Evolutionary conservation across 2,113 vertebrate species (phyloP).

Genomic region (Rhinogobius similis): DNA sequence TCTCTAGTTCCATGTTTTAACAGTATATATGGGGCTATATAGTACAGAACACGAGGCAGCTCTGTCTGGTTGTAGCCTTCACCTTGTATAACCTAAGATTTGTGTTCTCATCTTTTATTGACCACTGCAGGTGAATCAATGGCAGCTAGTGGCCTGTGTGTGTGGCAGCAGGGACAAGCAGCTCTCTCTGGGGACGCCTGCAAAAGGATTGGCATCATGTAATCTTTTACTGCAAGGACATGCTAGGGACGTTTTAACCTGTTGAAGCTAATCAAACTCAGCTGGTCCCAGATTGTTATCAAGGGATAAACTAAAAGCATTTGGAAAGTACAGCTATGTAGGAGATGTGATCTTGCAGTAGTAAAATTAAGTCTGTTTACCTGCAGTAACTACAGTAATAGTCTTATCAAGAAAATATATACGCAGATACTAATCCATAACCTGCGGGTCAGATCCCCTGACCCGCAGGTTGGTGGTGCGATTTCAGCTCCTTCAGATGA

Average conservation of each 20-base stretch:
- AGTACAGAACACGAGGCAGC: background rate
- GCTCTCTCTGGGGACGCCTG: conserved; percentile 20
- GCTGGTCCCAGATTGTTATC: background rate
- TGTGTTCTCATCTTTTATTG: conserved; percentile 34
- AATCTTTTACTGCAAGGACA: conserved; percentile 23
- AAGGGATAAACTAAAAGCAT: background rate
- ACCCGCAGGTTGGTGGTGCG: too few relatives aligned
- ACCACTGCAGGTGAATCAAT: conserved; percentile 39
- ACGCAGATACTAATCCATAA: too few relatives aligned
- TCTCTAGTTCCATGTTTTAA: conserved; percentile 2
- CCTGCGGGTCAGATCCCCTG: too few relatives aligned
- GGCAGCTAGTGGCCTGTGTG: conserved; percentile 20
- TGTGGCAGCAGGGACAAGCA: conserved; percentile 15
- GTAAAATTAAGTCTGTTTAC: too few relatives aligned
- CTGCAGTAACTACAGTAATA: too few relatives aligned
- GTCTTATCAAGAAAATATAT: too few relatives aligned
- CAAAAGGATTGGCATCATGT: conserved; percentile 29
- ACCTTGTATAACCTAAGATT: conserved; percentile 23
- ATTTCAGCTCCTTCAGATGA: too few relatives aligned
- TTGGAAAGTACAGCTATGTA: background rate
- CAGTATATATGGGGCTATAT: background rate
- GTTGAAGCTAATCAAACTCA: conserved; percentile 19
- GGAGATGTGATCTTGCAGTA: too few relatives aligned
- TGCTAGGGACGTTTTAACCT: conserved; percentile 21
- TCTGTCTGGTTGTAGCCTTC: conserved; percentile 8